Conservation (phyloP, 2,113 vertebrate species). For the Apus apus region DNA sequence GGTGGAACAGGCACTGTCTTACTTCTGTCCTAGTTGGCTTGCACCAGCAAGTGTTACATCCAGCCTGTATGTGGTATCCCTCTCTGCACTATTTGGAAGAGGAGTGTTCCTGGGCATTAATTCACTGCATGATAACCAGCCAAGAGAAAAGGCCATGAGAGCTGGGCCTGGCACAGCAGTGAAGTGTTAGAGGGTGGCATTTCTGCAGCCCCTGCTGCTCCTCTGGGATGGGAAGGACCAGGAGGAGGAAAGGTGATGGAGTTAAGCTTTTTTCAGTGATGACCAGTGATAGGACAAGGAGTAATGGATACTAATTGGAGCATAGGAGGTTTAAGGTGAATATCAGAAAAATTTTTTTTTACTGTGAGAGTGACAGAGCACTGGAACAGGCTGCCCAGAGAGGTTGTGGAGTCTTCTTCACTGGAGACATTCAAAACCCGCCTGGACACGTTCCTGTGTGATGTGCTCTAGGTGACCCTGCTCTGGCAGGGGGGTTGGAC, state of each 20-base stretch:
- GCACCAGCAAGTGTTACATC: not conserved
- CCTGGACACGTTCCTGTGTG: too few species aligned
- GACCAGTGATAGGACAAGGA: too few species aligned
- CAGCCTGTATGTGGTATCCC: slow-evolving; percentile 45
- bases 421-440: too few species aligned
- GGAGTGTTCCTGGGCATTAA: not conserved
- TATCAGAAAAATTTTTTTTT: too few species aligned
- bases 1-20: not conserved
- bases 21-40: slow-evolving; percentile 42
- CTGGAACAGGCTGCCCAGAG: too few species aligned
- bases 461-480: too few species aligned
- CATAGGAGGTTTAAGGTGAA: too few species aligned
- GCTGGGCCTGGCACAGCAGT: not conserved
- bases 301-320: too few species aligned
- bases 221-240: not conserved
- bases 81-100: not conserved
- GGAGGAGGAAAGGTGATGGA: not conserved
- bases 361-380: too few species aligned
- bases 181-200: not conserved
- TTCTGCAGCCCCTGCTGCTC: not conserved
- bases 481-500: too few species aligned
- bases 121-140: not conserved
- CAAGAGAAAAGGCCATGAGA: not conserved
- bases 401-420: too few species aligned
- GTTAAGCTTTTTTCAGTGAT: too few species aligned